These are phyloP conservation scores for Sthenelais limicola DNA, from an alignment of 2,888 invertebrate genomes.

Conservation along the genomic window DNA sequence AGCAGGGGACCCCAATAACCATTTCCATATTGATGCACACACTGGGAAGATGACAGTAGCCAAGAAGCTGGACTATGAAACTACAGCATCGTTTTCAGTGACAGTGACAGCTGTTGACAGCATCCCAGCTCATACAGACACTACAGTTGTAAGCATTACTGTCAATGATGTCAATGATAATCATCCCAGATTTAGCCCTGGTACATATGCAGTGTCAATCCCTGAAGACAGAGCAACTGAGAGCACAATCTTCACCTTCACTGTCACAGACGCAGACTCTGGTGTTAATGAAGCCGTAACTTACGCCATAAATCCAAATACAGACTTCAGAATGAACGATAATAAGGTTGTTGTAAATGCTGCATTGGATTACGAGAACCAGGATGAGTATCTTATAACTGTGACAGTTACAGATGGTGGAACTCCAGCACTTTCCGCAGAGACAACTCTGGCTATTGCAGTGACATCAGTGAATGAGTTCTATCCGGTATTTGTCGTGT, in stretches of 20 bases:
- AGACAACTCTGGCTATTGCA: conserved; percentile 29
- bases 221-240: conserved; percentile 53
- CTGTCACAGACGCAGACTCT: conserved; percentile 57
- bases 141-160: background rate
- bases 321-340: background rate
- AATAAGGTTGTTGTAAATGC: conserved; percentile 10
- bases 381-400: background rate
- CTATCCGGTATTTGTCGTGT: conserved; percentile 52
- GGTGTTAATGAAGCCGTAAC: conserved; percentile 49
- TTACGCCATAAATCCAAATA: background rate
- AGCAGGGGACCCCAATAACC: background rate
- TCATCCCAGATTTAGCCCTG: conserved; percentile 57
- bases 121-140: background rate
- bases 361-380: background rate
- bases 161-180: conserved; percentile 61
- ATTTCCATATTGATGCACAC: background rate
- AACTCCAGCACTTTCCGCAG: conserved; percentile 48
- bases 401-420: conserved; percentile 47
- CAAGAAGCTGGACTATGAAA: background rate
- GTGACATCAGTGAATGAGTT: conserved; percentile 52
- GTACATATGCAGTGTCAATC: conserved; percentile 53
- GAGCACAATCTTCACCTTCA: conserved; percentile 52
- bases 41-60: background rate
- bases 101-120: background rate
- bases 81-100: background rate